Evolutionary conservation across 2,888 invertebrate species (phyloP).

Genomic region (Drosophila mercatorum): DNA sequence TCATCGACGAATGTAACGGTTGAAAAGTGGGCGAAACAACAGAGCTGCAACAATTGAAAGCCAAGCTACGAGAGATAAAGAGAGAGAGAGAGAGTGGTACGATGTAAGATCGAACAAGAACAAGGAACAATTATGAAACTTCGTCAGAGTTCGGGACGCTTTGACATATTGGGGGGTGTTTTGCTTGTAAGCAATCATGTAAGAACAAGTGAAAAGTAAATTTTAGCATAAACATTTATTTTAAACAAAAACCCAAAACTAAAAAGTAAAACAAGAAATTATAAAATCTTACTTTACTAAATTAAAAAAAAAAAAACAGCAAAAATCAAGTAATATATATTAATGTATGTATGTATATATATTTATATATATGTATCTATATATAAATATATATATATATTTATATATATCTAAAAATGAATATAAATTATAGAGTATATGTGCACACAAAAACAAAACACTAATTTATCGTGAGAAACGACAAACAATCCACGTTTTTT

Average conservation of each 20-base stretch:
- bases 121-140: conserved; percentile 15
- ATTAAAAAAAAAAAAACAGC: conserved; percentile 53
- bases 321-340: conserved; percentile 31
- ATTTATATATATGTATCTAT: conserved; percentile 41
- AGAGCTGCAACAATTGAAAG: conserved; percentile 45
- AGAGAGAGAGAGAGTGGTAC: conserved; percentile 47
- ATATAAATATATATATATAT: neutral
- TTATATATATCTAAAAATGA: neutral
- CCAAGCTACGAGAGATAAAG: conserved; percentile 8
- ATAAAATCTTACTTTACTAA: conserved; percentile 78
- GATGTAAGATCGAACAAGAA: conserved; percentile 70
- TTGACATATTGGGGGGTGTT: conserved; percentile 11
- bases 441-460: conserved; percentile 43
- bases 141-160: conserved; percentile 16
- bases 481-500: conserved; percentile 24
- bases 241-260: conserved; percentile 50
- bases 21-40: conserved; percentile 39
- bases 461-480: conserved; percentile 29
- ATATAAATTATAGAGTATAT: conserved; percentile 17
- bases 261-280: conserved; percentile 65
- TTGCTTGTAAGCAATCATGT: conserved; percentile 51
- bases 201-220: conserved; percentile 56
- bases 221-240: conserved; percentile 69
- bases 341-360: conserved; percentile 30
- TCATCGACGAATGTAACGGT: conserved; percentile 61